Base-by-base conservation (phyloP, 2,888 invertebrate species). In the Apamea sordens region DNA sequence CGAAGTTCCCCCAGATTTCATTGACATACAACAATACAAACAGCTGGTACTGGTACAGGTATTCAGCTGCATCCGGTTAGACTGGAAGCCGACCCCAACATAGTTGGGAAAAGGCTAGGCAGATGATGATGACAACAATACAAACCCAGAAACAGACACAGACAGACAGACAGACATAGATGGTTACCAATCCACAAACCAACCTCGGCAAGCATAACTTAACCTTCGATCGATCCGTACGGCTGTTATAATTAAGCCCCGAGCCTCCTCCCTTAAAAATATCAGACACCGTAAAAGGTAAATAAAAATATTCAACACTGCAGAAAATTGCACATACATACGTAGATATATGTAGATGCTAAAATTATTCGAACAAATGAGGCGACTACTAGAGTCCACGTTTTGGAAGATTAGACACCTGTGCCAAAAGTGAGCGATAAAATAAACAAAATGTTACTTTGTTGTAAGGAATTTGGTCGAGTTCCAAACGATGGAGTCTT, bases 351-450 rank as follows among this genome's bases (percentile, higher is more conserved):
- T 13, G 13, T 13, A 18, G 11, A 67, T 67, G 59, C 28, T 61
- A 53, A 77, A 77, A 83, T 53, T 76, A 28, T 36, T 71, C n/a
- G 36, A 68, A 68, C 53, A 61, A 83, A 94, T 69, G 21, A 88
- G 72, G 97, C 97, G 82, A 95, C 97, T 41, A 97, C 97, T 24
- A 44, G 11, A 89, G 97, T 98, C 71, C 96, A 97, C 86, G 97
- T 98, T 73, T 96, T 98, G 89, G 97, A 98, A 97, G 98, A 98
- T 98, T 93, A 91, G 91, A 72, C 81, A 82, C 78, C 78, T 82
- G 78, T 64, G 78, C 82, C 82, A 82, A 83, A 83, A 84, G 36
- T 79, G 56, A 41, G 21, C 64, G n/a, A 74, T 74, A 84, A 74
- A 83, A 83, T 71, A 84, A 71, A 80, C 53, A 75, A 83, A 83